Evolutionary conservation across 2,888 invertebrate species (phyloP).

Genomic region (Balanococcus diminutus): DNA sequence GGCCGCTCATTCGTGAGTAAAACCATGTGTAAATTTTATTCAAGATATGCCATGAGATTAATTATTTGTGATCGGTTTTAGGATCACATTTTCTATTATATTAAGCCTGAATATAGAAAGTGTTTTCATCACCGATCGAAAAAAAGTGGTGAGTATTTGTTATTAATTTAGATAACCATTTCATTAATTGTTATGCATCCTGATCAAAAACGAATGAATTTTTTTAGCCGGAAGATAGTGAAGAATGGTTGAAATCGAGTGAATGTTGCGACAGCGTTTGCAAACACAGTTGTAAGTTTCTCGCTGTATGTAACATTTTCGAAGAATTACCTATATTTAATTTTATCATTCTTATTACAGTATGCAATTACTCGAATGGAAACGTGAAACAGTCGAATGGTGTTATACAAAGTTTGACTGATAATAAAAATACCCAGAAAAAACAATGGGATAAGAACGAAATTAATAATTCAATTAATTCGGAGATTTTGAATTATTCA

Average conservation of each 20-base stretch:
- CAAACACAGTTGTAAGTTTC: slow-evolving; percentile 11
- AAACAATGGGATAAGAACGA: slow-evolving; percentile 27
- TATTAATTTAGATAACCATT: background rate
- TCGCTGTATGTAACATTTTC: background rate
- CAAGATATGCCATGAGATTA: background rate
- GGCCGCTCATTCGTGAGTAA: slow-evolving; percentile 88
- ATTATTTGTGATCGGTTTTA: background rate
- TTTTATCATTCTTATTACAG: background rate
- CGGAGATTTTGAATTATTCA: slow-evolving; percentile 19
- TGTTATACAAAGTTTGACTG: slow-evolving; percentile 27
- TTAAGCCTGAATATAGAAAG: background rate
- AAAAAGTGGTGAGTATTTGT: background rate
- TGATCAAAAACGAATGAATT: background rate
- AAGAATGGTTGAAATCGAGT: slow-evolving; percentile 20
- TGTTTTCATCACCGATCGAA: slow-evolving; percentile 6
- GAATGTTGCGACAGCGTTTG: slow-evolving; percentile 26
- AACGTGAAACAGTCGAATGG: slow-evolving; percentile 14
- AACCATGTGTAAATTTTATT: background rate
- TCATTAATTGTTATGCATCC: background rate
- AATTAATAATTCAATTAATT: slow-evolving; percentile 22
- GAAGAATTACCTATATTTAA: background rate
- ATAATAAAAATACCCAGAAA: slow-evolving; percentile 19
- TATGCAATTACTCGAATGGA: slow-evolving; percentile 5
- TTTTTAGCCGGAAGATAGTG: background rate
- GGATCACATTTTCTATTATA: slow-evolving; percentile 1